phyloP scores from a whole-genome alignment of 2,797 vertebrate species.

The Echeneis naucrates region DNA sequence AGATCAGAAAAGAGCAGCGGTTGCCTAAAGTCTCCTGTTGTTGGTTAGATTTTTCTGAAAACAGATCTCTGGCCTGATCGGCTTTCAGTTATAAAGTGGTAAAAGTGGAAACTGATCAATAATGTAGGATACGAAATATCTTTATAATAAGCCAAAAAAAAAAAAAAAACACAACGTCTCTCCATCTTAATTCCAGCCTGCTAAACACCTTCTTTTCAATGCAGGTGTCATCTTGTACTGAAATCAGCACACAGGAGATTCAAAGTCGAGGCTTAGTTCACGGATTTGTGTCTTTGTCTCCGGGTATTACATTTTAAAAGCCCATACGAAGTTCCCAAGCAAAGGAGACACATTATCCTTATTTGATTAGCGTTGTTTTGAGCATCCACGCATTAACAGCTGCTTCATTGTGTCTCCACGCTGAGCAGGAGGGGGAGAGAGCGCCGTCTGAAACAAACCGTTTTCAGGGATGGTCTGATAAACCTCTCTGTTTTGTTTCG shows the following conservation, averaged over 20 bases:
- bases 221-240: neutral
- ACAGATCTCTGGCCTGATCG: too few relatives aligned
- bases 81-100: too few relatives aligned
- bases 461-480: neutral
- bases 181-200: neutral
- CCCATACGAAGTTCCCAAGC: conserved; percentile 2
- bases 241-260: neutral
- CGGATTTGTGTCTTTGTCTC: conserved; percentile 3
- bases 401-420: conserved; percentile 1
- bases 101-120: too few relatives aligned
- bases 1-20: too few relatives aligned
- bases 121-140: too few relatives aligned
- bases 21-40: too few relatives aligned
- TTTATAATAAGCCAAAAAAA: too few relatives aligned
- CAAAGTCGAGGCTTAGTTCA: neutral
- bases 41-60: too few relatives aligned
- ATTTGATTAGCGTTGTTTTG: conserved; percentile 2
- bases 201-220: too few relatives aligned
- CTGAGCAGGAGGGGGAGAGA: neutral
- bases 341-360: conserved; percentile 11
- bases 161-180: neutral
- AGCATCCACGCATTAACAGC: neutral
- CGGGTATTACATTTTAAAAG: conserved; percentile 4
- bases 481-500: too few relatives aligned
- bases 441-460: too few relatives aligned